These are phyloP conservation scores for Gyrodactylus salaris DNA, from an alignment of 1,140 invertebrate species.

Conservation along the genomic window DNA sequence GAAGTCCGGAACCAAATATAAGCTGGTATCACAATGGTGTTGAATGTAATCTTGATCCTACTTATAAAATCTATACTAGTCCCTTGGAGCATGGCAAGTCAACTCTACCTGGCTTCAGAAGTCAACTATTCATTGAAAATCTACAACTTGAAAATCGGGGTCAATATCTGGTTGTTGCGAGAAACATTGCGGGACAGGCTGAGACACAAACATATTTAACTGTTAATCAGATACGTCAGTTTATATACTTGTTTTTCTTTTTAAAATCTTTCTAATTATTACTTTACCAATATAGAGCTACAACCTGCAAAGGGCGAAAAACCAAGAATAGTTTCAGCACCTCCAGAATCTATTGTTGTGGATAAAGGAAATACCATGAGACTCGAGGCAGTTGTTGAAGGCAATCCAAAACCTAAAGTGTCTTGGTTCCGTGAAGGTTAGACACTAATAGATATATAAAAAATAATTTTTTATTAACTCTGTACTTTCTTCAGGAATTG, in stretches of 20 bases:
- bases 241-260: neutral
- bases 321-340: neutral
- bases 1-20: constrained; percentile 14
- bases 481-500: too few species aligned
- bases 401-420: neutral
- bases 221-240: neutral
- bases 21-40: constrained; percentile 16
- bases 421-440: neutral
- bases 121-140: neutral
- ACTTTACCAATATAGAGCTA: neutral
- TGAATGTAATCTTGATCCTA: constrained; percentile 1
- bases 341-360: neutral
- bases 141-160: neutral
- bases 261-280: neutral
- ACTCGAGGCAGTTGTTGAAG: neutral
- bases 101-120: neutral
- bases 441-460: too few species aligned
- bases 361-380: neutral
- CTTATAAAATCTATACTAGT: neutral
- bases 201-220: neutral
- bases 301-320: neutral
- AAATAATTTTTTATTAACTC: too few species aligned
- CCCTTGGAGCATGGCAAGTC: neutral
- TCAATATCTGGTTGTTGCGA: neutral
- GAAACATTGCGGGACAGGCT: neutral